These are phyloP conservation scores for Ursus arctos DNA, from an alignment of 2,113 vertebrate species.

Conservation along the genomic window DNA sequence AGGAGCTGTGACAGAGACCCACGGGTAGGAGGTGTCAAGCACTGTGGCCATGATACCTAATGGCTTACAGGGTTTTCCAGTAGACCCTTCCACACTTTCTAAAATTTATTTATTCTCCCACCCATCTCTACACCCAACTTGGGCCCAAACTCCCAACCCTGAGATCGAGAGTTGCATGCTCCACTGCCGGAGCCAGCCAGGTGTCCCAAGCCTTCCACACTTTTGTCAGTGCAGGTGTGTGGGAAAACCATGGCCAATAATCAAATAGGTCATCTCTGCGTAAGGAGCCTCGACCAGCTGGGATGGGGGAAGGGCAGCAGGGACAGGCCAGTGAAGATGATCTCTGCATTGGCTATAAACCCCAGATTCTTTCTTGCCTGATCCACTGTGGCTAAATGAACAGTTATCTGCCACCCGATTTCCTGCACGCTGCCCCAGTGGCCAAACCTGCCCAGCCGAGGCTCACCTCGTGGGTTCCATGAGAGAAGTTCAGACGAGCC, in stretches of 20 bases:
- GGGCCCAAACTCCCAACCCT: neutral
- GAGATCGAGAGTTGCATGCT: neutral
- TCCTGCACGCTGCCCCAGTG: neutral
- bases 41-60: neutral
- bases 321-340: neutral
- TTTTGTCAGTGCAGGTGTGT: neutral
- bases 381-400: neutral
- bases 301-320: neutral
- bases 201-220: neutral
- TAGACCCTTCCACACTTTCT: neutral
- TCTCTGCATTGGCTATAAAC: neutral
- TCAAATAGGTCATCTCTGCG: neutral
- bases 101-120: neutral
- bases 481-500: slow-evolving; percentile 99
- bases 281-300: neutral
- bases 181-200: neutral
- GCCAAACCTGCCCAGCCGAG: neutral
- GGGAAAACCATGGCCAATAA: neutral
- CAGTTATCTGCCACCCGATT: fast-evolving
- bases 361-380: neutral
- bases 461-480: slow-evolving; percentile 96
- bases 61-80: neutral
- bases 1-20: neutral
- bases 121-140: neutral
- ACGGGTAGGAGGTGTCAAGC: too few relatives aligned